Base-by-base conservation (phyloP, 2,113 vertebrate species). In the Abramis brama region DNA sequence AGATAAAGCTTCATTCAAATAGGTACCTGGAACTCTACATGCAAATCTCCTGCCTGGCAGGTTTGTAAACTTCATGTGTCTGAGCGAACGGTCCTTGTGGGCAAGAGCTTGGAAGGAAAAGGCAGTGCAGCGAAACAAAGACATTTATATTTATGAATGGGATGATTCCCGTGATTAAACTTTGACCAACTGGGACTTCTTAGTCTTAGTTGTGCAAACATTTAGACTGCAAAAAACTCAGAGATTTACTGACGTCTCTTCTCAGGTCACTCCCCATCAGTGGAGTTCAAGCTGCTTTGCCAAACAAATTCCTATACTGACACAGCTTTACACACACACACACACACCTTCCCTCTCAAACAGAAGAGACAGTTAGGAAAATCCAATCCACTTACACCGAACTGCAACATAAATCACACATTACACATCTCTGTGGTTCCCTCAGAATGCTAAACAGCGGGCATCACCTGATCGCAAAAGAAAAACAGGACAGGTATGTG, bases 331-430 rank as follows among this genome's bases (percentile, higher is more conserved):
- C 85, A 81, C 88, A 33, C 33, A 89, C 90, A 85, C 85, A 81
- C 88, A 33, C 33, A 89, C 90, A 88, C 91, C 92, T 50, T 93
- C 93, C 91, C 94, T 91, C 88, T 89, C 92, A 94, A 94, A 95
- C 92, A 94, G 80, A 82, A 88, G 90, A 93, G 57, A 91, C 92
- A 92, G 93, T 92, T 92, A 88, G 88, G 83, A 87, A 87, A 89
- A 83, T 79, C 79, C 88, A 43, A 83, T 83, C 33, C 25, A 68
- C 43, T 68, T 57, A 17, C 30, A 70, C 45, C 39, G 2, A 43
- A 25, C 55, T 60, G 77, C 23, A 36, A 12, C 36, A 47, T 47
- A 64, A 50, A 82, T 30, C 62, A 68, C 39, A 50, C 59, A 45
- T 64, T 47, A 59, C 77, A 60, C 77, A 79, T 23, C 55, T 79